A percentile compares a stretch with the other conserved stretches of the same genome.
Conservation (phyloP, 2,888 invertebrate species). For the Tachina lurida region DNA sequence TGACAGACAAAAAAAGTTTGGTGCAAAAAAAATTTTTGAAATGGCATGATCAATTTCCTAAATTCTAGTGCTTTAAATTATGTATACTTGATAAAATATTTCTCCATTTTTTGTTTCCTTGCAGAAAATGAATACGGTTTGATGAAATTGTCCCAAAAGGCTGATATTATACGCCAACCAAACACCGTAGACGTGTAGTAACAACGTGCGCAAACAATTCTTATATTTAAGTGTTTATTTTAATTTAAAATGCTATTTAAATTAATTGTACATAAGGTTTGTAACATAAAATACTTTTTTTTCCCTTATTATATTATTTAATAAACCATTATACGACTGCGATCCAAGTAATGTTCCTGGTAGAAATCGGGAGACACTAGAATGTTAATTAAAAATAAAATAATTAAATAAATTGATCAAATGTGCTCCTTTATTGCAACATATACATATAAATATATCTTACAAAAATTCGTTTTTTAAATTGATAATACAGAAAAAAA, state of each 20-base stretch:
- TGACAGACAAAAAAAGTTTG: no score
- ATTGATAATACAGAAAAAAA: no score
- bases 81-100: background rate
- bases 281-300: conserved; percentile 11
- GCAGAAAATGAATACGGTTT: conserved; percentile 72
- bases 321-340: conserved; percentile 72
- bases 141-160: conserved; percentile 66
- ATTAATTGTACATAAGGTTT: conserved; percentile 34
- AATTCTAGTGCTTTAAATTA: no score
- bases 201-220: background rate
- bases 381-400: background rate
- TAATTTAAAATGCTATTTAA: background rate
- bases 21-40: no score
- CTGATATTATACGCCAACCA: conserved; percentile 72
- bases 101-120: conserved; percentile 41
- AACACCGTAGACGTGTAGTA: conserved; percentile 48
- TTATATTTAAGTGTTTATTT: conserved; percentile 15
- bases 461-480: no score
- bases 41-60: no score
- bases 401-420: no score
- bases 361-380: conserved; percentile 58
- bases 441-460: no score
- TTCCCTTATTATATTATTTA: conserved; percentile 32
- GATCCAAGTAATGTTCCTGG: conserved; percentile 67
- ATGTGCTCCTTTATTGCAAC: no score